These are phyloP conservation scores for Andricus quercusramuli DNA, from an alignment of 2,888 invertebrate species.

Conservation along the genomic window DNA sequence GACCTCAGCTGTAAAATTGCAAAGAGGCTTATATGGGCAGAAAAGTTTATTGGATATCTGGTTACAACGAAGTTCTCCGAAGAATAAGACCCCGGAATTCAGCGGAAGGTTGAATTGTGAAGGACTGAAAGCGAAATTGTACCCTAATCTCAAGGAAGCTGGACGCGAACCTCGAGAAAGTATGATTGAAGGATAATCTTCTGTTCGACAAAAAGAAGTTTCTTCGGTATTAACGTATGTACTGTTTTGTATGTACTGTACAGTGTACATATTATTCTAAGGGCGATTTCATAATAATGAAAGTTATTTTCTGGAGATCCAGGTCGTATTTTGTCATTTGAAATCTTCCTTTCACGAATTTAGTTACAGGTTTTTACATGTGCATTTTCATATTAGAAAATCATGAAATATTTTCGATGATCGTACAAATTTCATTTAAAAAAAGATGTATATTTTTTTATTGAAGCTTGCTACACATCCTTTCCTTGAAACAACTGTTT, in stretches of 20 bases:
- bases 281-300: conserved; percentile 13
- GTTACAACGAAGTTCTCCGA: conserved; percentile 81
- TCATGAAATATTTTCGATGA: too few relatives aligned
- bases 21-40: conserved; percentile 73
- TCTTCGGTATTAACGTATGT: background rate
- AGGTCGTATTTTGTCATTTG: background rate
- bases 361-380: background rate
- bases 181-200: conserved; percentile 69
- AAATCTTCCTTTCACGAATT: background rate
- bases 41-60: conserved; percentile 85
- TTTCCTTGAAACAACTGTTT: too few relatives aligned
- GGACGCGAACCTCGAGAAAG: conserved; percentile 78
- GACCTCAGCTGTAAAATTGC: conserved; percentile 68
- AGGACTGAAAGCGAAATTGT: conserved; percentile 85
- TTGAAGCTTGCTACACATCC: too few relatives aligned
- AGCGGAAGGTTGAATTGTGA: conserved; percentile 80
- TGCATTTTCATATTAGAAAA: too few relatives aligned
- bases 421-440: too few relatives aligned
- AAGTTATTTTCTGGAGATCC: background rate
- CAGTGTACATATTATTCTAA: conserved; percentile 8
- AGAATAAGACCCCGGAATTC: conserved; percentile 82
- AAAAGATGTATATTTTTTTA: too few relatives aligned
- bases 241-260: conserved; percentile 1
- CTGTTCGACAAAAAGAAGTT: background rate
- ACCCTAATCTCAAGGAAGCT: conserved; percentile 84